phyloP scores from a whole-genome alignment of 2,888 invertebrate genomes.

The Nezara viridula region DNA sequence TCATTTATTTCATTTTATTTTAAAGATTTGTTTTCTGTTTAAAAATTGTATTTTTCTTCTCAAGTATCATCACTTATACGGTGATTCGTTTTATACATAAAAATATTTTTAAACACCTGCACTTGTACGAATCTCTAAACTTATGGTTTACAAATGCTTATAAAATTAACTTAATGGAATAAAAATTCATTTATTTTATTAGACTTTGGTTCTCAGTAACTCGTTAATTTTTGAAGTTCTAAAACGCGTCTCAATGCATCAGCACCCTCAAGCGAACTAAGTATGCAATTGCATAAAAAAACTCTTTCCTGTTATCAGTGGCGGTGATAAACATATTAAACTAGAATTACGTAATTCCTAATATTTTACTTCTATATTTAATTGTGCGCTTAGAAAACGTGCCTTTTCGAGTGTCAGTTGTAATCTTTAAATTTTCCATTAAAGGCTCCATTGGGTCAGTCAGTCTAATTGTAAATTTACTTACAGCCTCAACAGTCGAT shows the following conservation, averaged over 20 bases:
- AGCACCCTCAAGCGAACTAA: neutral
- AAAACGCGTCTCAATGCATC: neutral
- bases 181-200: too few species aligned
- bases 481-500: neutral
- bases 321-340: neutral
- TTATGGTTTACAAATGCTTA: too few species aligned
- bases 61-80: too few species aligned
- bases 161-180: too few species aligned
- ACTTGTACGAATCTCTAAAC: too few species aligned
- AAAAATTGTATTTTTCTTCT: too few species aligned
- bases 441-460: neutral
- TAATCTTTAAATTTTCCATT: constrained; percentile 25
- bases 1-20: too few species aligned
- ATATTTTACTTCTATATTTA: neutral
- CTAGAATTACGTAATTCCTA: neutral
- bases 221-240: too few species aligned
- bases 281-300: neutral
- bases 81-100: too few species aligned
- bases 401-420: neutral
- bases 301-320: neutral
- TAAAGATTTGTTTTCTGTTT: too few species aligned
- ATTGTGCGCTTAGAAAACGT: neutral
- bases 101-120: too few species aligned
- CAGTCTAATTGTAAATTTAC: neutral
- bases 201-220: too few species aligned